Base-by-base conservation (phyloP, 2,888 invertebrate genomes). In the Scaptomyza flava region DNA sequence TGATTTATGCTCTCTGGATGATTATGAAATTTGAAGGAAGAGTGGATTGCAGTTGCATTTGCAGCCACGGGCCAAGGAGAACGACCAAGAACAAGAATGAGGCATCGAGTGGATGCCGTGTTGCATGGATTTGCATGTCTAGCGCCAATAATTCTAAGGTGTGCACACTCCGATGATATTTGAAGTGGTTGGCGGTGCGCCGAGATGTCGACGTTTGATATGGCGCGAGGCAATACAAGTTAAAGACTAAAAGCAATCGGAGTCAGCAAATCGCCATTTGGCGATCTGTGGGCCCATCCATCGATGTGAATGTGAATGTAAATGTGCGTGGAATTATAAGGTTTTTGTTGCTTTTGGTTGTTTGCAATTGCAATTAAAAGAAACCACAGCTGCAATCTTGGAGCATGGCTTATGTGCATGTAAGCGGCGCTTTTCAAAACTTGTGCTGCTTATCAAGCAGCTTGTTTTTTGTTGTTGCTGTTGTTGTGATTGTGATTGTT, bases 61-160 rank as follows among this genome's bases (percentile, higher is more conserved):
- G 45, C 31, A 31, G 66, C 53, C 67, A 66, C 27, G 56, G 68
- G 38, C 63, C 62, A 67, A 62, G 48, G 53, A 60, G 43, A 62
- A 63, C 60, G 30, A 51, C 14, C 11, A 23, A 36, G 42, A 50
- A 50, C 50, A 33, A 50, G 47, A 47, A 47, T 31, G 52, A 27
- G 14, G 27, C 51, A 60, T 48, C 48, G 48, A 68, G 42, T 60
- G 69, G 57, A 60, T 78, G 60, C 67, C 53, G 68, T 68, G 80
- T 81, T 62, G 43, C 68, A 74, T 67, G 71, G 81, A 87, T 83
- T 81, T 84, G 90, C 89, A 89, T 89, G 89, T 89, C 85, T 87
- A 89, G 75, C 75, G 79, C 84, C 90, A 90, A 90, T 89, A 89
- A 90, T 90, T 89, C 90, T 89, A 81, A 83, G 88, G 84, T 83